phyloP scores from a whole-genome alignment of 2,888 invertebrate species.

The Megalurothrips usitatus region DNA sequence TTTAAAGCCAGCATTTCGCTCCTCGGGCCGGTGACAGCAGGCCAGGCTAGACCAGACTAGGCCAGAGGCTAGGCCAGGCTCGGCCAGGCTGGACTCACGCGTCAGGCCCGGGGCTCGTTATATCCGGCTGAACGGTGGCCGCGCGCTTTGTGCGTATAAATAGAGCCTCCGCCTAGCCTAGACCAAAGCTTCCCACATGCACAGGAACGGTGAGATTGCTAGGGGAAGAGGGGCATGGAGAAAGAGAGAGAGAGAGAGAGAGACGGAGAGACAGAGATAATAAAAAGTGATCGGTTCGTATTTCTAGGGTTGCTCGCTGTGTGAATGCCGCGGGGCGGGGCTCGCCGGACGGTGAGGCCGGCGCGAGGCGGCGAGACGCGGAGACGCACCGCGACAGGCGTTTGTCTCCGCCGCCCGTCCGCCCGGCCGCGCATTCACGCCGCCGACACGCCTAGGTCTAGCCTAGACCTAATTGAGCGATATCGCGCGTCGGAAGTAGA shows the following conservation, averaged over 20 bases:
- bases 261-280: too few species aligned
- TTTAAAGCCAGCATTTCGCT: too few species aligned
- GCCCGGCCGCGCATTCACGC: neutral
- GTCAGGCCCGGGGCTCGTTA: neutral
- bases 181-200: conserved; percentile 2
- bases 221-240: neutral
- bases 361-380: neutral
- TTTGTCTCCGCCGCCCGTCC: neutral
- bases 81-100: too few species aligned
- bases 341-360: too few species aligned
- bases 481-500: neutral
- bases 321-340: conserved; percentile 2
- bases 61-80: neutral
- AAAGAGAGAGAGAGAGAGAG: too few species aligned
- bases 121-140: conserved; percentile 10
- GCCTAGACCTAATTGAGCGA: conserved; percentile 6
- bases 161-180: neutral
- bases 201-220: too few species aligned
- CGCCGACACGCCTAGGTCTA: neutral
- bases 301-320: neutral
- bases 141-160: conserved; percentile 21
- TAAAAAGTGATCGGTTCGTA: neutral
- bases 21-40: too few species aligned
- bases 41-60: too few species aligned
- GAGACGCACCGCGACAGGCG: neutral